Conservation (phyloP, 1,140 invertebrate genomes). For the Eurosta solidaginis region DNA sequence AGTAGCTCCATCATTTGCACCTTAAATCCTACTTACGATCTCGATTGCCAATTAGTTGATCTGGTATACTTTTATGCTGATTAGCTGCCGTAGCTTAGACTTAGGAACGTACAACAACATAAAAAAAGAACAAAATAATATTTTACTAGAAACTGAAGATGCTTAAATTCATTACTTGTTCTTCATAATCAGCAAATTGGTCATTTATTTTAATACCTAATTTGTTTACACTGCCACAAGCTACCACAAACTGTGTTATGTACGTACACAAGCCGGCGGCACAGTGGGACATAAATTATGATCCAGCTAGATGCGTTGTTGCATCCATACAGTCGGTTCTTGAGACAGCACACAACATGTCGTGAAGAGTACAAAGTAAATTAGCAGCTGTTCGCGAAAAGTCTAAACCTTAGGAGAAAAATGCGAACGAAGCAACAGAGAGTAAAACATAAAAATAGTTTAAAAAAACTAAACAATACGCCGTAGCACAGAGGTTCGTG, state of each 20-base stretch:
- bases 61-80: neutral
- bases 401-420: too few species aligned
- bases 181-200: conserved; percentile 17
- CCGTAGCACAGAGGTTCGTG: too few species aligned
- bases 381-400: too few species aligned
- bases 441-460: too few species aligned
- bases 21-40: neutral
- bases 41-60: neutral
- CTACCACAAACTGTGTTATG: neutral
- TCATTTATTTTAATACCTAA: conserved; percentile 19
- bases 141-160: neutral
- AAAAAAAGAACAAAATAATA: neutral
- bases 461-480: too few species aligned
- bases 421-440: too few species aligned
- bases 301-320: neutral
- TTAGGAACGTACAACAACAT: neutral
- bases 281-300: conserved; percentile 28
- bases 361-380: neutral
- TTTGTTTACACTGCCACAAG: conserved; percentile 14
- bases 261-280: neutral
- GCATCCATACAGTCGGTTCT: neutral
- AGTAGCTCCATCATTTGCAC: neutral
- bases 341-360: neutral
- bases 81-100: neutral
- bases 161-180: neutral